Evolutionary conservation across 1,140 invertebrate species (phyloP).

Genomic region (Zaprionus taronus): DNA sequence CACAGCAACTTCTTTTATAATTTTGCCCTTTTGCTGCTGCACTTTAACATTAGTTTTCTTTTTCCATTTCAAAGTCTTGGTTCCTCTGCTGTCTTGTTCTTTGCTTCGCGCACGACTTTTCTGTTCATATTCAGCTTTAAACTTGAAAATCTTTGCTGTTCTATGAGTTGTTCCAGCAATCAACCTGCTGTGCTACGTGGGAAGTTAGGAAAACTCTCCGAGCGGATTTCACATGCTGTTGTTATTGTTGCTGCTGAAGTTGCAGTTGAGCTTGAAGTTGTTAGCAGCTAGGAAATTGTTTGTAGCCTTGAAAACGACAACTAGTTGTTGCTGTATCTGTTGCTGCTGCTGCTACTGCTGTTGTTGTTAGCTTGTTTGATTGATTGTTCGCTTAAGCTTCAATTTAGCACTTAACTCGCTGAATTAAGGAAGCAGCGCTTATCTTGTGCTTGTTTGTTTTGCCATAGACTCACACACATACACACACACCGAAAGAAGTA

Average conservation of each 20-base stretch:
- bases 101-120: slow-evolving; percentile 56
- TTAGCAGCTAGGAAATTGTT: slow-evolving; percentile 46
- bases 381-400: slow-evolving; percentile 54
- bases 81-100: background rate
- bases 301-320: slow-evolving; percentile 49
- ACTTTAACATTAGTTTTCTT: slow-evolving; percentile 14
- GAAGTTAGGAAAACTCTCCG: slow-evolving; percentile 48
- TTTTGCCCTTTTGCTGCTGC: slow-evolving; percentile 26
- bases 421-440: slow-evolving; percentile 70
- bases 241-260: background rate
- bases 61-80: background rate
- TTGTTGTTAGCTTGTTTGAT: slow-evolving; percentile 55
- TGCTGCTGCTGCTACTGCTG: slow-evolving; percentile 40
- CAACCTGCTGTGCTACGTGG: slow-evolving; percentile 63
- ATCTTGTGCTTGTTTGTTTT: slow-evolving; percentile 37
- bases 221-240: slow-evolving; percentile 10
- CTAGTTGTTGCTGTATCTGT: slow-evolving; percentile 48
- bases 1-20: background rate
- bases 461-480: slow-evolving; percentile 9
- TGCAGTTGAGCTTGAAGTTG: slow-evolving; percentile 11
- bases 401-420: slow-evolving; percentile 70
- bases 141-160: slow-evolving; percentile 70
- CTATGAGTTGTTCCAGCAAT: slow-evolving; percentile 60
- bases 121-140: slow-evolving; percentile 45
- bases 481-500: background rate